Percentiles rank a stretch among this genome's conserved stretches.
Evolutionary conservation across 2,888 invertebrate species (phyloP).

Genomic region (Eristalis intricaria): DNA sequence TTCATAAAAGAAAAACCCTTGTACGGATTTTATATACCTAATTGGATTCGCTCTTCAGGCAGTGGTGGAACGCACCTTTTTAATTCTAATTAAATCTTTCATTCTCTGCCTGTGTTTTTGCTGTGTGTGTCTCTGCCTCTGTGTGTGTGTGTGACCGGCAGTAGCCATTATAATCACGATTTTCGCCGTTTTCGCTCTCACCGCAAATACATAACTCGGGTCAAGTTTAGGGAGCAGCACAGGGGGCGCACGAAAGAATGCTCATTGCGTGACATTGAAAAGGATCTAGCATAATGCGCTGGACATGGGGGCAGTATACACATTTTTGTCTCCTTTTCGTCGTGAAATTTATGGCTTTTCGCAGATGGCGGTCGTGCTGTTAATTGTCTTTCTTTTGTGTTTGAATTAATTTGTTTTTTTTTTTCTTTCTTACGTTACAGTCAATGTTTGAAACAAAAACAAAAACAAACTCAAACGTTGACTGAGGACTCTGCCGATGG

Average conservation of each 20-base stretch:
- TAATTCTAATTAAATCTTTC: slow-evolving; percentile 53
- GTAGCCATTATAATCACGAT: neutral
- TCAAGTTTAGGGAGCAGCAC: slow-evolving; percentile 6
- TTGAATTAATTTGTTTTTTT: slow-evolving; percentile 32
- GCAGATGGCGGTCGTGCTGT: slow-evolving; percentile 42
- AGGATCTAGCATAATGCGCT: slow-evolving; percentile 33
- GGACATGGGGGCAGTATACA: neutral
- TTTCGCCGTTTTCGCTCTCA: slow-evolving; percentile 11
- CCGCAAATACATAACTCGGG: slow-evolving; percentile 38
- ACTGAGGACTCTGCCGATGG: neutral
- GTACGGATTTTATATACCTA: slow-evolving; percentile 43
- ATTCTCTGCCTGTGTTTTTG: neutral
- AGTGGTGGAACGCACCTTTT: slow-evolving; percentile 35
- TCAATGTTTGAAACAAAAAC: slow-evolving; percentile 3
- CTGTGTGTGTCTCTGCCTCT: neutral
- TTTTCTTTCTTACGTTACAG: neutral
- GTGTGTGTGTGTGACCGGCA: neutral
- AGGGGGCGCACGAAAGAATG: slow-evolving; percentile 7
- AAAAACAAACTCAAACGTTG: neutral
- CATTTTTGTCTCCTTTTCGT: neutral
- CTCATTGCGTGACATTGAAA: slow-evolving; percentile 51
- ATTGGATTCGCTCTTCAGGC: slow-evolving; percentile 35
- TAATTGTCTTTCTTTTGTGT: slow-evolving; percentile 51
- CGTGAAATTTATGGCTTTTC: slow-evolving; percentile 35
- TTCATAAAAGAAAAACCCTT: slow-evolving; percentile 34